Evolutionary conservation across 2,797 vertebrate species (phyloP), one percentile per base, ranked within the genome.

Genomic region (Parotocinclus haroldoi): DNA sequence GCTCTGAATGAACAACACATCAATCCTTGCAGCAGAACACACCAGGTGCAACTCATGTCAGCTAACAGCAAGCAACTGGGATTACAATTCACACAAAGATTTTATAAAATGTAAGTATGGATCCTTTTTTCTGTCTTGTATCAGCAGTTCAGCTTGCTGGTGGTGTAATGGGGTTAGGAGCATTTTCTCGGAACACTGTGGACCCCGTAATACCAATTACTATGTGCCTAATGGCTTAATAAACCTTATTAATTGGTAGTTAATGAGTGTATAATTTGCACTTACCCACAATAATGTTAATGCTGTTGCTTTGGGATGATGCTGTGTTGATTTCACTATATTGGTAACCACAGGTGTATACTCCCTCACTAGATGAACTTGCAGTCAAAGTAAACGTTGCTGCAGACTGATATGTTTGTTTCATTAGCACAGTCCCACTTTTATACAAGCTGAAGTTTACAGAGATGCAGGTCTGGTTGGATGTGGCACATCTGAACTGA

Each of bases 251-350:
- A 38, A 10, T 11, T 36, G 5, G 1, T 51, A 7, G 6, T 40
- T 39, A 16, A 7, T 18, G 12, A 39, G 19, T 10, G 2, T 42
- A 7, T 45, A 1, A 13, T 18, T 11, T 50, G 52, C 9, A 59
- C 72, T 59, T 40, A 77, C 78, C 78, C 39, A 76, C 55, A 57
- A n/a, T 60, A 57, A 79, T 69, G 16, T 1, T 8, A 27, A 74
- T 19, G 9, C 18, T 19, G 51, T 16, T 60, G 53, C 78, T 77
- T 44, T 0, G 39, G 49, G 54, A 2, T 1, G 72, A 74, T 9
- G 18, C 59, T 7, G 56, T 18, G 51, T 0, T 14, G 12, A 7
- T 14, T 1, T 40, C 54, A 8, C 18, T 52, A 36, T 58, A 60
- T 9, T 12, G 37, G 14, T 77, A 73, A 11, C 10, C 11, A 64